These are phyloP conservation scores for Trichonephila clavata DNA, from an alignment of 1,140 invertebrate species.

Conservation along the genomic window DNA sequence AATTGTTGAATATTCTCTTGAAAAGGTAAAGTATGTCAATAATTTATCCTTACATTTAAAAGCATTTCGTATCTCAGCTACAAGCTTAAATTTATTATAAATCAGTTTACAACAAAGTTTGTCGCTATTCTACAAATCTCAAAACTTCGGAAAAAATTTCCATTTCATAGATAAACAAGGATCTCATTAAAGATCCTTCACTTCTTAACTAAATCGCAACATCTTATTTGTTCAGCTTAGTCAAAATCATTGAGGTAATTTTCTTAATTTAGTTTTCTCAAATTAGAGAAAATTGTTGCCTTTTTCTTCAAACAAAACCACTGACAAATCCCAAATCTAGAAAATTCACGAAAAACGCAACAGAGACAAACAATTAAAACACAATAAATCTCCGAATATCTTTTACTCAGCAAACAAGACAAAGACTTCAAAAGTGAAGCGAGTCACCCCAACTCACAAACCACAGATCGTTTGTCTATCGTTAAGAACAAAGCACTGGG, in stretches of 20 bases:
- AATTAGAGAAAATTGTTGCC: neutral
- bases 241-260: neutral
- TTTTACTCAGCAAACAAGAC: neutral
- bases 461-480: neutral
- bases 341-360: neutral
- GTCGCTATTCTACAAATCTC: no score
- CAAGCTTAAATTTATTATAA: no score
- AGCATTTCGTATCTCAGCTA: no score
- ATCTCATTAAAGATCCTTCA: no score
- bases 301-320: neutral
- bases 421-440: neutral
- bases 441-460: neutral
- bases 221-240: no score
- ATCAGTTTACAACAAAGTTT: no score
- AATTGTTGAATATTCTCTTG: no score
- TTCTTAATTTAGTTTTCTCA: neutral
- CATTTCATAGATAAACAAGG: no score
- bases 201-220: no score
- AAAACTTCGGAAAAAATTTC: no score
- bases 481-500: neutral
- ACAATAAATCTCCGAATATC: neutral
- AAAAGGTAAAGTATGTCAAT: no score
- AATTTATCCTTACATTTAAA: no score
- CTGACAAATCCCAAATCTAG: neutral
- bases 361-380: slow-evolving; percentile 8